Base-by-base conservation (phyloP, 1,140 invertebrate species). In the Habropoda laboriosa region DNA sequence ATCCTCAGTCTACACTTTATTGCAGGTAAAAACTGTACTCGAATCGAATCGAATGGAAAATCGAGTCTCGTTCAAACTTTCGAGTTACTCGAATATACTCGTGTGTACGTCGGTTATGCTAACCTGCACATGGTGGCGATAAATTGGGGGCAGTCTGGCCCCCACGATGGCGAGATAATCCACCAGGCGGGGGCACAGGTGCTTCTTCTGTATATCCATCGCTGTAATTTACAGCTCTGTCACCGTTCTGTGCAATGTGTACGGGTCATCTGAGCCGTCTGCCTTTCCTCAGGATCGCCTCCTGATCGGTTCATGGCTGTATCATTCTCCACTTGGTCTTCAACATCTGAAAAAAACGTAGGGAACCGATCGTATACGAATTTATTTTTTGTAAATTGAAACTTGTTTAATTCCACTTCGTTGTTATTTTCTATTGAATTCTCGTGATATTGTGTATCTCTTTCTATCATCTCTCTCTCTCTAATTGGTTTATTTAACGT, bases 131-230 rank as follows among this genome's bases (percentile, higher is more conserved):
- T 96, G 95, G 81, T 95, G 95, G 73, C 93, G 96, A 92, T 94
- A 96, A 88, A 94, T 96, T 89, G 94, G 93, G 70, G 95, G 95
- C 77, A 96, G 95, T 74, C 97, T 95, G 30, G 96, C 96, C 81
- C 99, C 99, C 79, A 99, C 98, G 83, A 99, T 98, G 80, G 98
- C 97, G 90, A 99, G 94, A 93, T 99, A 99, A 94, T 99, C 99
- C 90, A 97, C 96, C 89, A 97, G 93, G 82, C 97, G 95, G 86
- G 97, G 97, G 90, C 97, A 97, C 85, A 97, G 91, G 89, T 96
- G 96, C 90, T 96, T 96, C 90, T 96, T 96, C 91, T 97, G 96
- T 89, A 95, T 93, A 90, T 96, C 96, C 92, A 93, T 93, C 66
- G 70, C 82, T 86, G 81, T 74, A 24, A 71, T 85, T 85, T 85